Evolutionary conservation across 2,113 vertebrate species (phyloP).

Genomic region (Rhegmatorhina hoffmannsi): DNA sequence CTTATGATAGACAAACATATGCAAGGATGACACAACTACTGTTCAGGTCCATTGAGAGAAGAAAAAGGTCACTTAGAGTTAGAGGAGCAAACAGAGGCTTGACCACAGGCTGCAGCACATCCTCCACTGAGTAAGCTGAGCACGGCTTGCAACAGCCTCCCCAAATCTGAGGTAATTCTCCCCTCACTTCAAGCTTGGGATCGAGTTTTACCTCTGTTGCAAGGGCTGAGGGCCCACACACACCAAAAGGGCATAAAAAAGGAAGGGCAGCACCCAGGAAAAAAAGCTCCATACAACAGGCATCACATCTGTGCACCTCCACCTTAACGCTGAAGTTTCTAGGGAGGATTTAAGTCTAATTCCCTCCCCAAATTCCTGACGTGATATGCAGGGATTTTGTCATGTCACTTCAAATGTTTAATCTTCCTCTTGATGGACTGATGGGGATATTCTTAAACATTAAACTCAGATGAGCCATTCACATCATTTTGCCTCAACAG

Average conservation of each 20-base stretch:
- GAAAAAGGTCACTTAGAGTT: neutral
- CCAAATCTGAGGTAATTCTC: neutral
- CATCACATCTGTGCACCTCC: neutral
- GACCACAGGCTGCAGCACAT: neutral
- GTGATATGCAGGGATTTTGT: neutral
- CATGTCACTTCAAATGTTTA: neutral
- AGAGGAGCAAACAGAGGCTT: neutral
- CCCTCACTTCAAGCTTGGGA: neutral
- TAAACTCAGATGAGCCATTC: neutral
- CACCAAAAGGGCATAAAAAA: neutral
- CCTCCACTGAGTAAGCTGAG: neutral
- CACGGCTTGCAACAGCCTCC: neutral
- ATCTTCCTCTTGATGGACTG: neutral
- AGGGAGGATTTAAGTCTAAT: neutral
- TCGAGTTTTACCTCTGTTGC: neutral
- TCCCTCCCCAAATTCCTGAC: neutral
- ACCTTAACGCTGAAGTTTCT: neutral
- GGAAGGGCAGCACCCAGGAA: neutral
- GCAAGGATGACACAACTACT: slow-evolving; percentile 30
- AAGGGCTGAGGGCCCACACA: neutral
- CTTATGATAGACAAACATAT: neutral
- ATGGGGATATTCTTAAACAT: neutral
- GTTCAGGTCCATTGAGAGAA: neutral
- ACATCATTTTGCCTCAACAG: neutral
- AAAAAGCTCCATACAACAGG: fast-evolving